phyloP scores from a whole-genome alignment of 2,888 invertebrate species.

The Clostera curtula region DNA sequence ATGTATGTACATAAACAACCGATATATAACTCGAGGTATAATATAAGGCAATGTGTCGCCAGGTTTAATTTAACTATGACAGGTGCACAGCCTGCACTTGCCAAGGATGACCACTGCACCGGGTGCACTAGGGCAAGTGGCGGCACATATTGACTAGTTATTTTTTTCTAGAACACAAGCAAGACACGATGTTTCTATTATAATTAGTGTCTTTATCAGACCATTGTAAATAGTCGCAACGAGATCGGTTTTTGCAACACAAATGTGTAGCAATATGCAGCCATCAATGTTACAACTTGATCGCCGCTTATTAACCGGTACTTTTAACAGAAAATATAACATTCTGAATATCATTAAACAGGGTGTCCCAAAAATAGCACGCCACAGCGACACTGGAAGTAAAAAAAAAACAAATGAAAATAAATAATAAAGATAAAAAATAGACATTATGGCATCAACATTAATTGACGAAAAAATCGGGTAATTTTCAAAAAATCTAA shows the following conservation, averaged over 20 bases:
- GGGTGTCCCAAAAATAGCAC: too few species aligned
- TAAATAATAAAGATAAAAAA: too few species aligned
- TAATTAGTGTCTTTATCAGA: slow-evolving; percentile 59
- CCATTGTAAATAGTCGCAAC: slow-evolving; percentile 50
- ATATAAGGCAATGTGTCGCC: slow-evolving; percentile 63
- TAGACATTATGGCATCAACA: too few species aligned
- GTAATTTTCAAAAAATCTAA: too few species aligned
- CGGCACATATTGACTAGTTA: slow-evolving; percentile 43
- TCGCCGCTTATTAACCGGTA: too few species aligned
- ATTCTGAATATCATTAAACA: too few species aligned
- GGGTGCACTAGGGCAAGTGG: slow-evolving; percentile 50
- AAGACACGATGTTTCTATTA: slow-evolving; percentile 43
- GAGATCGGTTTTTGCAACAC: slow-evolving; percentile 36
- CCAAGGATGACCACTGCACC: slow-evolving; percentile 63
- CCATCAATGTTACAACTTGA: too few species aligned
- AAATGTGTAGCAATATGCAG: too few species aligned
- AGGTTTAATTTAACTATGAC: slow-evolving; percentile 62
- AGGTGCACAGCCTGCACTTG: slow-evolving; percentile 51
- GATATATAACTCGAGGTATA: slow-evolving; percentile 45
- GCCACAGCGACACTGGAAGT: too few species aligned
- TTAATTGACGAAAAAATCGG: too few species aligned
- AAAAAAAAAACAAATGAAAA: too few species aligned
- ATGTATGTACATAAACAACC: slow-evolving; percentile 13
- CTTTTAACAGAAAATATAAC: too few species aligned
- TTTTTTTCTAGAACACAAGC: slow-evolving; percentile 39